Conservation (phyloP, 2,113 vertebrate species). For the Protobothrops flavoviridis region DNA sequence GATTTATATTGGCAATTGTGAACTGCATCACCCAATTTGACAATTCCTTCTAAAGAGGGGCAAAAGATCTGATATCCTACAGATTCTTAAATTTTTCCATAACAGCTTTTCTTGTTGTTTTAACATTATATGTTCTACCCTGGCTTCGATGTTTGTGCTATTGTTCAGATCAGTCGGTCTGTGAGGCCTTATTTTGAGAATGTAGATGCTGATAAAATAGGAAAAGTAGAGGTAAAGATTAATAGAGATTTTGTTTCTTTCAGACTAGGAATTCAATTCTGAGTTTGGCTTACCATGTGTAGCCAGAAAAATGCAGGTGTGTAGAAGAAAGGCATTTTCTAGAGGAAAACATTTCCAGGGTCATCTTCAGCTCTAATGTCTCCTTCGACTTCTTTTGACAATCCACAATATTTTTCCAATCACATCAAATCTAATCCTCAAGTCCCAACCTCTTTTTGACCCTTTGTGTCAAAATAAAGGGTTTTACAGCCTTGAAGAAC, state of each 20-base stretch:
- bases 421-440: background rate
- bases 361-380: background rate
- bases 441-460: background rate
- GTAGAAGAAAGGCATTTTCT: background rate
- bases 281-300: background rate
- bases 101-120: slow-evolving; percentile 2
- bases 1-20: background rate
- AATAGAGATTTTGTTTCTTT: background rate
- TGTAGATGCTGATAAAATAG: background rate
- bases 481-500: background rate
- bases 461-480: background rate
- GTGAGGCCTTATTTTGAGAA: background rate
- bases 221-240: background rate
- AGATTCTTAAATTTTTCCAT: background rate
- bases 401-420: background rate
- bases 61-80: background rate
- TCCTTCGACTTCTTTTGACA: background rate
- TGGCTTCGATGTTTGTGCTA: background rate
- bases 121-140: background rate
- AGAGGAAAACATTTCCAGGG: background rate
- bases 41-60: background rate
- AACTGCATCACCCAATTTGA: background rate
- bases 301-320: background rate
- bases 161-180: background rate
- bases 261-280: background rate